Base-by-base conservation (phyloP, 2,113 vertebrate species). In the Carassius carassius region DNA sequence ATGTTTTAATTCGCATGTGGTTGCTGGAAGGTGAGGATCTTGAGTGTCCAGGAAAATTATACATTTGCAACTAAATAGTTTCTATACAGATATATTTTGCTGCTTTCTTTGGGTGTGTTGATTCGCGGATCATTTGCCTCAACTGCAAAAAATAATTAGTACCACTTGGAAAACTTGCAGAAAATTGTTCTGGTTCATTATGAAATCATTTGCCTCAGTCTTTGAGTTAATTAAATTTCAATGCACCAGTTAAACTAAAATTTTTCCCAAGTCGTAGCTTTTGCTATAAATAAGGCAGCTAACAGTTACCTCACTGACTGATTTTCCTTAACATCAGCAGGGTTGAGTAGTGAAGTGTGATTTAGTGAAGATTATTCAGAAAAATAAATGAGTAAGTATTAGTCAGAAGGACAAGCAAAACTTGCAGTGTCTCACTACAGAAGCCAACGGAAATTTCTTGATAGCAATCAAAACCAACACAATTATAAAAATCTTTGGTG, bases 161-260 rank as follows among this genome's bases (percentile, higher is more conserved):
- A 8, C 16, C 49, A 77, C 74, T 54, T 77, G 51, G 75, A 58
- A 56, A 56, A 78, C 19, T 60, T 41, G 5, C 54, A 9, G 32
- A 19, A 78, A 60, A 60, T 41, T 78, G 54, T 60, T 78, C 32
- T n/a, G 32, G 54, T 60, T 60, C 32, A 78, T 78, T 60, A 58
- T 73, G 54, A 74, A 74, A 5, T 74, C 1, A 41, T 74, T 56
- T 83, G 49, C n/a, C 0, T 17, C 17, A 60, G 54, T 32, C 29
- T 29, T 41, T 74, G 32, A 62, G 4, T 49, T 83, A 75, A 83
- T 63, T 37, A 9, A 63, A 74, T 73, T 83, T 62, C 70, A 84
- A 37, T 63, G 41, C 54, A 62, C 82, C 41, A 25, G 51, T 60
- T 49, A 25, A 44, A 69, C 44, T 16, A 62, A 23, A 17, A 44